Percentiles rank a stretch among this genome's conserved stretches.
phyloP scores from a whole-genome alignment of 2,888 invertebrate species.

The Caenorhabditis plicata region DNA sequence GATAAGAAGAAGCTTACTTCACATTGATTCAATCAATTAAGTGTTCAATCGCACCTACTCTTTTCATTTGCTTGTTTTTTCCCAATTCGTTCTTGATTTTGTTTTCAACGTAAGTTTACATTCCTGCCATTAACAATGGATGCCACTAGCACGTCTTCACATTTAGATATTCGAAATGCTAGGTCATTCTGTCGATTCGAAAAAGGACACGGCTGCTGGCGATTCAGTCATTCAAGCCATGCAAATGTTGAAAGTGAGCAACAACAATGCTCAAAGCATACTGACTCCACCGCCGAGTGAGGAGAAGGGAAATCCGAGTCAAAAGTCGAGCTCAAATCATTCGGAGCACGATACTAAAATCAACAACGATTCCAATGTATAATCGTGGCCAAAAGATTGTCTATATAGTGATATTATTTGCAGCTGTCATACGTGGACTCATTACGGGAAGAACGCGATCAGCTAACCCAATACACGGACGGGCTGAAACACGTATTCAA shows the following conservation, averaged over 20 bases:
- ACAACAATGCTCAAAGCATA: no score
- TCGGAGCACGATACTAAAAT: slow-evolving; percentile 13
- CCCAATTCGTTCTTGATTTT: no score
- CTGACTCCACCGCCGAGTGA: slow-evolving; percentile 28
- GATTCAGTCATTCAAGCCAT: background rate
- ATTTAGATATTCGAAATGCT: background rate
- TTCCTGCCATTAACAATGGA: no score
- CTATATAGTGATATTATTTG: background rate
- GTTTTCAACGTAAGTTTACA: no score
- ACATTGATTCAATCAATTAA: no score
- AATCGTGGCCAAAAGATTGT: no score
- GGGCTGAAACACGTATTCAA: slow-evolving; percentile 21
- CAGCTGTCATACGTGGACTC: slow-evolving; percentile 23
- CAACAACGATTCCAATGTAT: background rate
- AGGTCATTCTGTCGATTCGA: background rate
- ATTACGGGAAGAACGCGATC: slow-evolving; percentile 25
- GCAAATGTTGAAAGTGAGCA: background rate
- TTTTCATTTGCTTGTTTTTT: no score
- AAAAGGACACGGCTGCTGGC: background rate
- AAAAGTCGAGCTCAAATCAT: slow-evolving; percentile 25
- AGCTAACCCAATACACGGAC: slow-evolving; percentile 11
- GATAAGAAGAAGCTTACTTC: no score
- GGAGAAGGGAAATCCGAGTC: slow-evolving; percentile 8
- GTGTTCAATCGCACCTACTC: no score
- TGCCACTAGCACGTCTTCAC: background rate